Evolutionary conservation across 1,140 invertebrate genomes (phyloP).

Genomic region (Magallana gigas): DNA sequence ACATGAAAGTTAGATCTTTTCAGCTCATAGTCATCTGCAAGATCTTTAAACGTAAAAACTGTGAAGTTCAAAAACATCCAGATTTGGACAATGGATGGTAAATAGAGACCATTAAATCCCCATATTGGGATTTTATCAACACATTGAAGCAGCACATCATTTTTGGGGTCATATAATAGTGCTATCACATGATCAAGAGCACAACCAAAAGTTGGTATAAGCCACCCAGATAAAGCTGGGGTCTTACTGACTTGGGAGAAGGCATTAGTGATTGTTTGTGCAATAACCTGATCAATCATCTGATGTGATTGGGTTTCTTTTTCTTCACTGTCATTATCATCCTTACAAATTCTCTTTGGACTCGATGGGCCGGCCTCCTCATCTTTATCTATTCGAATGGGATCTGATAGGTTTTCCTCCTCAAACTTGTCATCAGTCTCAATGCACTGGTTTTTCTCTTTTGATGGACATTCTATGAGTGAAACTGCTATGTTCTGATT

Average conservation of each 20-base stretch:
- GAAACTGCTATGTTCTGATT: constrained; percentile 10
- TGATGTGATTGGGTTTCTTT: too few relatives aligned
- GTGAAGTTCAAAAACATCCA: constrained; percentile 12
- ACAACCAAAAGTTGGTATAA: constrained; percentile 39
- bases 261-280: constrained; percentile 41
- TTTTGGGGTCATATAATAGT: constrained; percentile 26
- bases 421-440: background rate
- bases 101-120: background rate
- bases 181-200: background rate
- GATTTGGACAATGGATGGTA: background rate
- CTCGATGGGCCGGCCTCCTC: background rate
- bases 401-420: background rate
- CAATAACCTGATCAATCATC: constrained; percentile 13
- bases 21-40: background rate
- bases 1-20: constrained; percentile 7
- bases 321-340: background rate
- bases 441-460: background rate
- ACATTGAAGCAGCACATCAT: constrained; percentile 6
- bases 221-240: background rate
- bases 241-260: background rate
- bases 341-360: background rate
- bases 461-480: background rate
- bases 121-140: background rate
- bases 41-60: background rate
- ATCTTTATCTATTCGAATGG: background rate